phyloP scores from a whole-genome alignment of 2,888 invertebrate genomes.

The Reticulitermes lucifugus region DNA sequence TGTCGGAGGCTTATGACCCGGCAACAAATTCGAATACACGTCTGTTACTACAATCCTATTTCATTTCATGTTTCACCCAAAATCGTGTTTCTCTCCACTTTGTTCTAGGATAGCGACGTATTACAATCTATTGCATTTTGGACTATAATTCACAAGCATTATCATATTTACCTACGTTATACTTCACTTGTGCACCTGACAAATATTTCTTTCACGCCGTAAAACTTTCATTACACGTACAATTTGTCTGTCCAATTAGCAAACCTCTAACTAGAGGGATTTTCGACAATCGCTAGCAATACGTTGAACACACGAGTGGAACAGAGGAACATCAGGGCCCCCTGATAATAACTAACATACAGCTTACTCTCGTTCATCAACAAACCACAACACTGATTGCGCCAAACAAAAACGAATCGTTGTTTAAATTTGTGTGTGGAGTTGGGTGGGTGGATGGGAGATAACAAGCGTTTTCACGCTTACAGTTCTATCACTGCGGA shows the following conservation, averaged over 20 bases:
- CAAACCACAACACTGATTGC: constrained; percentile 51
- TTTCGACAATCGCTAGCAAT: constrained; percentile 21
- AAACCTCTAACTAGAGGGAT: constrained; percentile 42
- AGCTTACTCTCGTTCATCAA: constrained; percentile 43
- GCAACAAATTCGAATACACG: not conserved
- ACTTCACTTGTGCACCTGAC: constrained; percentile 34
- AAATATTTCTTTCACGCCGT: constrained; percentile 42
- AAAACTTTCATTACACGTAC: constrained; percentile 41
- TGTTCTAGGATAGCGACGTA: not conserved
- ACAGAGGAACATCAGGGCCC: constrained; percentile 18
- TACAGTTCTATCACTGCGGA: constrained; percentile 6
- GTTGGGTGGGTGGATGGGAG: not conserved
- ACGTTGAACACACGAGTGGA: not conserved
- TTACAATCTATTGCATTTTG: not conserved
- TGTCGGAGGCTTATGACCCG: not conserved
- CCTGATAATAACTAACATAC: constrained; percentile 40
- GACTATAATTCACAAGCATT: constrained; percentile 23
- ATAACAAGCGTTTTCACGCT: constrained; percentile 25
- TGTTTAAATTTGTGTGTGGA: constrained; percentile 47
- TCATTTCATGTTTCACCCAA: not conserved
- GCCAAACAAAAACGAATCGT: constrained; percentile 48
- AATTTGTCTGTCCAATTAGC: constrained; percentile 38
- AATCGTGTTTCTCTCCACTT: not conserved
- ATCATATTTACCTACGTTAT: constrained; percentile 30
- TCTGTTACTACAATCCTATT: not conserved